phyloP scores from a whole-genome alignment of 2,113 vertebrate genomes.

The Anseranas semipalmata region DNA sequence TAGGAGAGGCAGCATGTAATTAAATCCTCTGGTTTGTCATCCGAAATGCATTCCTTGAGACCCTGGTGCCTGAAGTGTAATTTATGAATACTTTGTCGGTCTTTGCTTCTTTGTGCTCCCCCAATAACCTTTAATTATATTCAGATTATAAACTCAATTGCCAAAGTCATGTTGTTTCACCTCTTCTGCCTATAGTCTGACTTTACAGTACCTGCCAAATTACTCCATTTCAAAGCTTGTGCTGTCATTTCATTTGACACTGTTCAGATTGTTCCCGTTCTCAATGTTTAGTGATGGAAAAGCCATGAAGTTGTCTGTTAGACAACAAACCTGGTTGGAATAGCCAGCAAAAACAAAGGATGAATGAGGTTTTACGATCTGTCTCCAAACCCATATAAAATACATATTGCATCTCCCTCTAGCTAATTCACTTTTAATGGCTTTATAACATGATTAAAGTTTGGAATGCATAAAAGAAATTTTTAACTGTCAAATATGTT shows the following conservation, averaged over 20 bases:
- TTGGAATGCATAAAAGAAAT: background rate
- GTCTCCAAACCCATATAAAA: background rate
- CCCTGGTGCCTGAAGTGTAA: background rate
- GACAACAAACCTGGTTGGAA: background rate
- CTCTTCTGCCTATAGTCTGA: background rate
- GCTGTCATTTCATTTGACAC: background rate
- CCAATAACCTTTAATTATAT: conserved; percentile 16
- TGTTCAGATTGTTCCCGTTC: background rate
- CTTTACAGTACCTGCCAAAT: background rate
- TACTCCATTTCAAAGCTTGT: background rate
- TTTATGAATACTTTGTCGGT: background rate
- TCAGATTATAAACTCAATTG: background rate
- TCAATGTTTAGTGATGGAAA: background rate
- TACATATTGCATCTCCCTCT: background rate
- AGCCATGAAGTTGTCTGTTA: background rate
- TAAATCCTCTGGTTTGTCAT: conserved; percentile 14
- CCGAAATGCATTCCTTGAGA: conserved; percentile 16
- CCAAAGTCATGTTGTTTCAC: background rate
- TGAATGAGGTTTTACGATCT: background rate
- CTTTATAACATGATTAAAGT: background rate
- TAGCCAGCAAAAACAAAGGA: background rate
- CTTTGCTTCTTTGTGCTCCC: conserved; percentile 6
- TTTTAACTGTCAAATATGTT: background rate
- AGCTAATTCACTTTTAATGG: background rate
- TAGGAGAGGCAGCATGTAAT: background rate